Base-by-base conservation (phyloP, 2,797 vertebrate genomes). In the Eospalax fontanierii region DNA sequence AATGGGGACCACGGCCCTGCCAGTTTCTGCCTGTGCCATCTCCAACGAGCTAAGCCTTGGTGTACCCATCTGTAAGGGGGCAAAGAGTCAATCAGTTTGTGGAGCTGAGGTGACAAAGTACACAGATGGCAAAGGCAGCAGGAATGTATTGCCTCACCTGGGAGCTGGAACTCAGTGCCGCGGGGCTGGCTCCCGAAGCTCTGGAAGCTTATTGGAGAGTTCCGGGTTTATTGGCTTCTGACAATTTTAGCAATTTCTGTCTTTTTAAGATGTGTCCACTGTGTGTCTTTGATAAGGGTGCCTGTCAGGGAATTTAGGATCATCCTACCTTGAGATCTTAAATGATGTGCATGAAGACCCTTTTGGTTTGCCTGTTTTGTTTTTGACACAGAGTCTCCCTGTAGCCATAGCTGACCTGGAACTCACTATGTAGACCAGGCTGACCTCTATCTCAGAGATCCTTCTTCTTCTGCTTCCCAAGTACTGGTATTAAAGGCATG, bases 1-100 rank as follows among this genome's bases (percentile, higher is more conserved):
- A 1, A 61, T 54, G 46, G 92, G 54, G 78, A 61, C 2, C 11
- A 4, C 24, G 30, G 68, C 43, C 70, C 83, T 19, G 38, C 11
- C 18, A 4, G 18, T 24, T 63, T 73, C 35, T 38, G 15, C 54
- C 54, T 2, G n/a, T 18, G 1, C 50, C 6, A 10, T 19, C 46
- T 86, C 24, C 65, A 14, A 22, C 21, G 33, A 14, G 57, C 46
- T 2, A 66, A 83, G 73, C 76, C 75, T 91, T 38, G 0, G 54
- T 46, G 40, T 61, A 4, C 18, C 12, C 40, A 4, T 43, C 73
- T 91, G 18, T 57, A 71, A 40, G 68, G 38, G 79, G 46, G 80
- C 0, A 0, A 0, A 57, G 19, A 0, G 22, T 24, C 79, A 19
- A 0, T 14, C 24, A 0, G 65, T 12, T 14, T 54, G 24, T 8